Conservation (phyloP, 1,140 invertebrate species). For the Popillia japonica region DNA sequence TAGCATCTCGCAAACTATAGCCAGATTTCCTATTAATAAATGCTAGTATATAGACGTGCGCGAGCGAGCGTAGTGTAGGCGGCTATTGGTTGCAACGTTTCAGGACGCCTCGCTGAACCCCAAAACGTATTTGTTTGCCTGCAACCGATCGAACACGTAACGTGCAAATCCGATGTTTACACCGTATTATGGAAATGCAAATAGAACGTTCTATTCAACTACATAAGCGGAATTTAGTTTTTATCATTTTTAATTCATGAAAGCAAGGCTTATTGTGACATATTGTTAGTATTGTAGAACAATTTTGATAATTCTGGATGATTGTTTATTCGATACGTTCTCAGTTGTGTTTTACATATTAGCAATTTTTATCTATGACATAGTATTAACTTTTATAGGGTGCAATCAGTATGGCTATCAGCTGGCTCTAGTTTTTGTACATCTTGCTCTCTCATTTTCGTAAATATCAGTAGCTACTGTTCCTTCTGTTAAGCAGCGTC, state of each 20-base stretch:
- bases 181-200: background rate
- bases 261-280: background rate
- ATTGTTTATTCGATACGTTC: too few relatives aligned
- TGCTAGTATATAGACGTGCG: background rate
- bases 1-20: background rate
- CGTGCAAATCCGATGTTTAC: conserved; percentile 3
- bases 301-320: too few relatives aligned
- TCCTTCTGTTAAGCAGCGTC: too few relatives aligned
- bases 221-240: background rate
- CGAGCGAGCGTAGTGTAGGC: background rate
- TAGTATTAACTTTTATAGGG: too few relatives aligned
- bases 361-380: too few relatives aligned
- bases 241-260: background rate
- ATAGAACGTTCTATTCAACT: background rate
- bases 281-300: too few relatives aligned
- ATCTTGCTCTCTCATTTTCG: too few relatives aligned
- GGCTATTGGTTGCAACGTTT: background rate
- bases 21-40: conserved; percentile 10
- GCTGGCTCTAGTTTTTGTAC: too few relatives aligned
- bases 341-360: too few relatives aligned
- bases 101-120: background rate
- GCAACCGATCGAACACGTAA: background rate
- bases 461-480: too few relatives aligned
- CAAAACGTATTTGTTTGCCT: background rate
- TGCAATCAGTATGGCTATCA: too few relatives aligned